Conservation (phyloP, 2,797 vertebrate genomes). For the Limnodromus scolopaceus region DNA sequence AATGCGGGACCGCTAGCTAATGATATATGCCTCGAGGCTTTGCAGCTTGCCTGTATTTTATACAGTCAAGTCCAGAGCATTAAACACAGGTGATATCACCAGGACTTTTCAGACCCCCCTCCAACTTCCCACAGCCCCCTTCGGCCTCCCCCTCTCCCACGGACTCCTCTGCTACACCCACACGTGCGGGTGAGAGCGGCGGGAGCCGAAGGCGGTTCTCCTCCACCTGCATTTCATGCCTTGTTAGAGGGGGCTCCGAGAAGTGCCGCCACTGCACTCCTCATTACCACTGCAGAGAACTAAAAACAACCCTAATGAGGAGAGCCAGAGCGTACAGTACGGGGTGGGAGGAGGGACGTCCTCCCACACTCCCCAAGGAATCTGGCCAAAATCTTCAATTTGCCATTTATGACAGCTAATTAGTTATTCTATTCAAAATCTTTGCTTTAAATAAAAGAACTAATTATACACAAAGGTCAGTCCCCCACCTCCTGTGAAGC, state of each 20-base stretch:
- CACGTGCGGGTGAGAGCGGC: slow-evolving; percentile 80
- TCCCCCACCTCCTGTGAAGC: slow-evolving; percentile 84
- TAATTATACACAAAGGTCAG: slow-evolving; percentile 94
- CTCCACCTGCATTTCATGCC: slow-evolving; percentile 87
- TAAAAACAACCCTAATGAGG: slow-evolving; percentile 91
- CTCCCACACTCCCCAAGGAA: slow-evolving; percentile 82
- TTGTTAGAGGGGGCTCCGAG: slow-evolving; percentile 86
- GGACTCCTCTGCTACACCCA: slow-evolving; percentile 21
- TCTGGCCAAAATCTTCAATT: slow-evolving; percentile 90
- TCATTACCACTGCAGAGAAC: slow-evolving; percentile 86
- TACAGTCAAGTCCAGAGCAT: neutral
- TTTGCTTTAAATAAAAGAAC: slow-evolving; percentile 95
- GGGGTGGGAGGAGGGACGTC: slow-evolving; percentile 73
- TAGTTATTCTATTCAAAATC: slow-evolving; percentile 93
- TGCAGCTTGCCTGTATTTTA: slow-evolving; percentile 49
- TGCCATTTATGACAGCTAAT: slow-evolving; percentile 95
- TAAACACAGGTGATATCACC: slow-evolving; percentile 12
- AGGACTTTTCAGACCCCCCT: neutral
- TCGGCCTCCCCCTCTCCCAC: neutral
- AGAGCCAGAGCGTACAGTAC: slow-evolving; percentile 65
- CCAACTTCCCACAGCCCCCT: neutral
- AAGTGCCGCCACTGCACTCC: slow-evolving; percentile 82
- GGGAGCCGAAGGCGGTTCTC: slow-evolving; percentile 78
- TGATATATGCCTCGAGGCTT: slow-evolving; percentile 62
- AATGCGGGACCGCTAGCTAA: slow-evolving; percentile 66